Evolutionary conservation across 2,797 vertebrate genomes (phyloP).

Genomic region (Trachops cirrhosus): DNA sequence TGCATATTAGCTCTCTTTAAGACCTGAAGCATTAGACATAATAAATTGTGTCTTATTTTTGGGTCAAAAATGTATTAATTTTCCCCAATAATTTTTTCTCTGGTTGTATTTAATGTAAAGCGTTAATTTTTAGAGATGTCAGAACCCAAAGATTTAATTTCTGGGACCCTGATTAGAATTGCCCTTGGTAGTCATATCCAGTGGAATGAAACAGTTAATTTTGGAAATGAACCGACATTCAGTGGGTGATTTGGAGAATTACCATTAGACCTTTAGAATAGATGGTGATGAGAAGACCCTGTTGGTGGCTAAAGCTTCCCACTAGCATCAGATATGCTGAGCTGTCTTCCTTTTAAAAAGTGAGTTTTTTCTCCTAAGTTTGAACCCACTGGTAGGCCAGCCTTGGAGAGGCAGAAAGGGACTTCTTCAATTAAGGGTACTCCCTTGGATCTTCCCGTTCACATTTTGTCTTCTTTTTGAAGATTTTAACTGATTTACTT

Average conservation of each 20-base stretch:
- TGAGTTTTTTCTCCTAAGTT: neutral
- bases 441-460: neutral
- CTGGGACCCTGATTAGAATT: neutral
- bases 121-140: neutral
- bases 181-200: slow-evolving; percentile 28
- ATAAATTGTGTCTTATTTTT: slow-evolving; percentile 36
- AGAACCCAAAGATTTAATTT: neutral
- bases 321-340: slow-evolving; percentile 2
- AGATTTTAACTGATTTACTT: too few relatives aligned
- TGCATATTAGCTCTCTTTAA: slow-evolving; percentile 36
- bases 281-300: neutral
- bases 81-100: slow-evolving; percentile 20
- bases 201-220: slow-evolving; percentile 24
- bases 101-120: slow-evolving; percentile 44
- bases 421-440: neutral
- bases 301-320: neutral
- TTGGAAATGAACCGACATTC: slow-evolving; percentile 44
- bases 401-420: neutral
- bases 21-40: neutral
- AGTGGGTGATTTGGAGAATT: slow-evolving; percentile 24
- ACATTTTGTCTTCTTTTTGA: neutral
- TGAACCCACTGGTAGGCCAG: neutral
- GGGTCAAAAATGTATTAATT: slow-evolving; percentile 28
- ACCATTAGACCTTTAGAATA: slow-evolving; percentile 17
- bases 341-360: neutral